A percentile compares a stretch with the other conserved stretches of the same genome.
Evolutionary conservation across 2,888 invertebrate genomes (phyloP).

Genomic region (Drosophila demipolita): DNA sequence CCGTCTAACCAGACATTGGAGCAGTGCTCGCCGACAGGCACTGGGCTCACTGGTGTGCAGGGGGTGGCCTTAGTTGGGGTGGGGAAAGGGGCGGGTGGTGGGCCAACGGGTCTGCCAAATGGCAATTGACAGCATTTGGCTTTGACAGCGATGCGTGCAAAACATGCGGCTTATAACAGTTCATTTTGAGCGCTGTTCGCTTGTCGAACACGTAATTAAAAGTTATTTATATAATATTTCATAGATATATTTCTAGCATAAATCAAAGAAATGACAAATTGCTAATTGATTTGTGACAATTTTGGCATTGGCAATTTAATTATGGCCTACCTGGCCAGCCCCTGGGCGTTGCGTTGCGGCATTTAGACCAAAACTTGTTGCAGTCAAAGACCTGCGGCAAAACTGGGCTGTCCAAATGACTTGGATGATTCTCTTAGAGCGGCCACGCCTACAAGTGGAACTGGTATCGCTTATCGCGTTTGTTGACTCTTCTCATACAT

Average conservation of each 20-base stretch:
- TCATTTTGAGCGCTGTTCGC: slow-evolving; percentile 56
- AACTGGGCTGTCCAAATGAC: slow-evolving; percentile 4
- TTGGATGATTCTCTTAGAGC: not conserved
- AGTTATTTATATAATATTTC: slow-evolving; percentile 29
- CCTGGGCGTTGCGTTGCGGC: not conserved
- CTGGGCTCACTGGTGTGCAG: slow-evolving; percentile 20
- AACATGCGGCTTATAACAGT: slow-evolving; percentile 74
- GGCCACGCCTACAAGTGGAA: slow-evolving; percentile 30
- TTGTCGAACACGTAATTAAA: slow-evolving; percentile 61
- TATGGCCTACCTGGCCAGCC: slow-evolving; percentile 24
- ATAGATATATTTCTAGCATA: slow-evolving; percentile 45
- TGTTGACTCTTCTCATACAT: slow-evolving; percentile 64
- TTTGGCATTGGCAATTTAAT: slow-evolving; percentile 35
- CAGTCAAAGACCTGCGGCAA: not conserved
- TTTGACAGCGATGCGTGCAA: slow-evolving; percentile 59
- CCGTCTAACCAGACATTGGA: slow-evolving; percentile 72
- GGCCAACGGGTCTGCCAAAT: slow-evolving; percentile 55
- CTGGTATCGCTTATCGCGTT: slow-evolving; percentile 49
- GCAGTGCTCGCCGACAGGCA: slow-evolving; percentile 38
- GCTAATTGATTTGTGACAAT: slow-evolving; percentile 57
- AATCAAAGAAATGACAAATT: slow-evolving; percentile 62
- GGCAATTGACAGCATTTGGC: slow-evolving; percentile 60
- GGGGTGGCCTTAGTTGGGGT: slow-evolving; percentile 22
- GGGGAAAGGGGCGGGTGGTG: slow-evolving; percentile 22
- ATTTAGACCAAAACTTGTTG: slow-evolving; percentile 3